Evolutionary conservation across 1,140 invertebrate genomes (phyloP), one percentile per base, ranked within the genome.

Genomic region (Drosophila saltans): DNA sequence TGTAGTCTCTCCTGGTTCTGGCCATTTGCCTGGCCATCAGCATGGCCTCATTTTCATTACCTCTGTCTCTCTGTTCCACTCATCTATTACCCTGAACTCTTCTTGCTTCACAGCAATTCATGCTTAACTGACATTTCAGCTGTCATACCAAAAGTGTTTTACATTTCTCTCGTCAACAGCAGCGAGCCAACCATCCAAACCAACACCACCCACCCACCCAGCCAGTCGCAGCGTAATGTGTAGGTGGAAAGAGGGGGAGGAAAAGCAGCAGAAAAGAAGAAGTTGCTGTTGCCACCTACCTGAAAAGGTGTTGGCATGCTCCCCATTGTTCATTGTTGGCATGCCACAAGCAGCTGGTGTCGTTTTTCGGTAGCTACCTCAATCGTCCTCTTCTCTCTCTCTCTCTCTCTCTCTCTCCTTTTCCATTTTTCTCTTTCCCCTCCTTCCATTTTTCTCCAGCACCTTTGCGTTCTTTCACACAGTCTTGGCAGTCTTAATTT

Each of bases 61-160:
- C 69, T 11, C 45, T 58, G 8, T 36, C 64, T 36, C 59, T 65
- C 28, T 40, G 55, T 59, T 62, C 45, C 45, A 52, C 45, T 52
- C 45, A 52, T 52, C 45, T 52, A 52, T 52, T 52, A 52, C 21
- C 21, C 7, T 24, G 45, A 52, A 52, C 45, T 52, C 33, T 36
- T 36, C 33, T 24, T 33, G 43, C n/a, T 33, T n/a, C 30, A 69
- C 41, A 69, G 66, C 81, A 83, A 83, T 78, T 83, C 80, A 80
- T 83, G 83, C 80, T 81, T 78, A 84, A 88, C 84, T 88, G 84
- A 78, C 84, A 88, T 84, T 88, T 89, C 81, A 84, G 78, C 81
- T 89, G 84, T 89, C 84, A 89, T 89, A 79, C 84, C 85, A 57
- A 84, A 84, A 89, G 85, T 89, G 85, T 77, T 85, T 89, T 75